Evolutionary conservation across 2,797 vertebrate species (phyloP), one percentile per base, ranked within the genome.

Genomic region (Notolabrus celidotus): DNA sequence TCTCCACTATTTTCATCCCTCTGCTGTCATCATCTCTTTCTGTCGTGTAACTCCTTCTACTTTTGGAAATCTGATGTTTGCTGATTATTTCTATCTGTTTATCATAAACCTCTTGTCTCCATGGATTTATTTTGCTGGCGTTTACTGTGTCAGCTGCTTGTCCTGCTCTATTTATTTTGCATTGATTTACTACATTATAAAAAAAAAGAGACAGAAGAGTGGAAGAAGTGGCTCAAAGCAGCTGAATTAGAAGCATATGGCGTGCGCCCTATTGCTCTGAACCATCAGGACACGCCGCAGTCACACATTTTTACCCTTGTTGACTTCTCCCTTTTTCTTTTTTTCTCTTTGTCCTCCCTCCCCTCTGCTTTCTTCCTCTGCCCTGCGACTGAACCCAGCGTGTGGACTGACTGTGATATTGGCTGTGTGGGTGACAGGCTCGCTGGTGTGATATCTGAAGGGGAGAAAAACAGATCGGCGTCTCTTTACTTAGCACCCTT

Each of bases 361-460:
- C 70, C 71, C 57, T n/a, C 63, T 34, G 42, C 51, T 51, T 59
- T 57, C 64, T 63, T 71, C 76, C 56, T 17, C 54, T 87, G 82
- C 78, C 91, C 90, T 75, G 83, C 50, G 82, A 73, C 82, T 93
- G 90, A 93, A 92, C 89, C 84, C 77, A 16, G 59, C 63, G 60
- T 88, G 84, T 79, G 88, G 83, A 84, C 82, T 73, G 83, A 85
- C 88, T 91, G 82, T 89, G 88, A 87, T 89, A 88, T 91, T 89
- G 88, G 82, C 76, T 87, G 86, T 86, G 86, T 89, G 86, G 89
- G 89, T 88, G 88, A 90, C 86, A 81, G 81, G 82, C 84, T 82
- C 62, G 22, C 81, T 85, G 86, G 86, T 89, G 90, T 89, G 90
- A 90, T 89, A 87, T 90, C 86, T 82, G 90, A 88, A 80, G 72